Conservation (phyloP, 2,888 invertebrate genomes). For the Idaea biselata region DNA sequence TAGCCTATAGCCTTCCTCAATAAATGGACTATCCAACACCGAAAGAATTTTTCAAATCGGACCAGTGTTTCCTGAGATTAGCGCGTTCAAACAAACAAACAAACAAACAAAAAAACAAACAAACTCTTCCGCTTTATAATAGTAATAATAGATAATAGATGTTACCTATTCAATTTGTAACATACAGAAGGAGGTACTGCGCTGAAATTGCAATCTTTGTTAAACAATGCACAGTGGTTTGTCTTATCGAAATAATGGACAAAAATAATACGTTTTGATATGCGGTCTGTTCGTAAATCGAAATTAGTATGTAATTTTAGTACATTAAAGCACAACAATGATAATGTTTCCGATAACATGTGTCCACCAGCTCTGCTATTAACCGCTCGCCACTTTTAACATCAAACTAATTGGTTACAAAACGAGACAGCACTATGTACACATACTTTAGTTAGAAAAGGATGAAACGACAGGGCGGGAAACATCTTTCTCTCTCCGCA, state of each 20-base stretch:
- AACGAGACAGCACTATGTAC: conserved; percentile 42
- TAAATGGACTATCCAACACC: too few species aligned
- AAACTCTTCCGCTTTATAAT: too few species aligned
- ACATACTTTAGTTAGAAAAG: conserved; percentile 33
- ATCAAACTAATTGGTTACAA: conserved; percentile 57
- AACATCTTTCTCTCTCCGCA: conserved; percentile 66
- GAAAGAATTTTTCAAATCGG: too few species aligned
- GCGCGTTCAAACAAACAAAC: too few species aligned
- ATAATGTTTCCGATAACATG: conserved; percentile 1
- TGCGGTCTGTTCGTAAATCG: neutral
- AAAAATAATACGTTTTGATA: neutral
- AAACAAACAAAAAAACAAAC: too few species aligned
- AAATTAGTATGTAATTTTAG: neutral
- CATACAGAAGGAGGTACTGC: too few species aligned
- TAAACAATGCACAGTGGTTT: neutral
- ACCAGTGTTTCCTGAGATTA: too few species aligned
- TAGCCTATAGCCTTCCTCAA: too few species aligned
- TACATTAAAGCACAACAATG: conserved; percentile 3
- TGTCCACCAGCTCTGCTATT: conserved; percentile 33
- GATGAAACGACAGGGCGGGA: conserved; percentile 54
- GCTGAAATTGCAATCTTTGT: conserved; percentile 28
- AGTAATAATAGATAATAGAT: too few species aligned
- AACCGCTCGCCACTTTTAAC: conserved; percentile 53
- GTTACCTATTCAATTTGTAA: too few species aligned
- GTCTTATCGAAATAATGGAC: neutral